These are phyloP conservation scores for Bimastos eiseni DNA, from an alignment of 2,888 invertebrate species.

Conservation along the genomic window DNA sequence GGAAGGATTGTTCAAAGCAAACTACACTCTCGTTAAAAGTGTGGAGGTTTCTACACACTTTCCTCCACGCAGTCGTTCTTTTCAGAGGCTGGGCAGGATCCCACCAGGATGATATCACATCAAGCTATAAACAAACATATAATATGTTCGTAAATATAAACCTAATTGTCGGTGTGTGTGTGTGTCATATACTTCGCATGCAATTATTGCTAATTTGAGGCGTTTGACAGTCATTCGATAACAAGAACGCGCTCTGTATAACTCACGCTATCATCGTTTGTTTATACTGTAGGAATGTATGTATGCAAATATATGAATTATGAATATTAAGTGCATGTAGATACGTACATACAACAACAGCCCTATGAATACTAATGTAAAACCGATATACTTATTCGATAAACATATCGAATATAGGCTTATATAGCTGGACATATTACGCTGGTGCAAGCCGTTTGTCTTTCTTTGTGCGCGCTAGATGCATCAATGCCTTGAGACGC, in stretches of 20 bases:
- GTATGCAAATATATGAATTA: too few species aligned
- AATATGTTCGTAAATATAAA: not conserved
- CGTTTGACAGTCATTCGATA: not conserved
- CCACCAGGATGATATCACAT: too few species aligned
- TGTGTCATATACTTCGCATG: not conserved
- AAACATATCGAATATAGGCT: conserved; percentile 4
- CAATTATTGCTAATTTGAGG: not conserved
- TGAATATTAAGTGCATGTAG: too few species aligned
- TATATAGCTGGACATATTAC: not conserved
- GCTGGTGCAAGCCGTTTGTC: not conserved
- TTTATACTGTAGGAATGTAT: too few species aligned
- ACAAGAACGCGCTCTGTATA: not conserved
- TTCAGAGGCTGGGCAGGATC: too few species aligned
- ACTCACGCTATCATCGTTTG: not conserved
- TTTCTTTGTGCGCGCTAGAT: not conserved
- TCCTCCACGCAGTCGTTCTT: too few species aligned
- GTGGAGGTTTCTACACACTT: too few species aligned
- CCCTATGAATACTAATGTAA: not conserved
- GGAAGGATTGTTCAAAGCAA: too few species aligned
- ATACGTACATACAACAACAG: not conserved
- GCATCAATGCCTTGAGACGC: not conserved
- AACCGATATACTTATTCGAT: not conserved
- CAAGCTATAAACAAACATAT: not conserved
- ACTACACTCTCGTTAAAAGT: too few species aligned
- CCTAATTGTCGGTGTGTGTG: not conserved